A percentile compares a stretch with the other conserved stretches of the same genome.
These are phyloP conservation scores for Harmothoe impar DNA, from an alignment of 2,888 invertebrate species.

Conservation along the genomic window DNA sequence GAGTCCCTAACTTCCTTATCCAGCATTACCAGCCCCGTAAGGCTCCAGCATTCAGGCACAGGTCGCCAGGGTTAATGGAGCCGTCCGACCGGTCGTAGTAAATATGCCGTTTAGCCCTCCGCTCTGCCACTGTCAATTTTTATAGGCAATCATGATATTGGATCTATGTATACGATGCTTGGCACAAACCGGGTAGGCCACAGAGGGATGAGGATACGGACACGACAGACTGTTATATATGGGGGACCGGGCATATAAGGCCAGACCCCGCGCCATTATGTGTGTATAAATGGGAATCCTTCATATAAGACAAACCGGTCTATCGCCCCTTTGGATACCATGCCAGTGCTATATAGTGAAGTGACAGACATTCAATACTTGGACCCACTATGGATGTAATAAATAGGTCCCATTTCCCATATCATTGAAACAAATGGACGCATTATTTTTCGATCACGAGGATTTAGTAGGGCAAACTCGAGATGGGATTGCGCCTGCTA, in stretches of 20 bases:
- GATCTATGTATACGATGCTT: not conserved
- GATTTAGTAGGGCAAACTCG: not conserved
- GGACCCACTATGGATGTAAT: no score
- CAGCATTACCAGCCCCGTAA: not conserved
- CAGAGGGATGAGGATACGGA: not conserved
- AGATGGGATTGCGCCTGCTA: not conserved
- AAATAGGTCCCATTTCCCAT: slow-evolving; percentile 1
- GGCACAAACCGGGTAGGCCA: not conserved
- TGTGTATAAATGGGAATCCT: not conserved
- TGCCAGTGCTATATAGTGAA: not conserved
- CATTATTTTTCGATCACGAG: not conserved
- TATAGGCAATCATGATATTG: slow-evolving; percentile 35
- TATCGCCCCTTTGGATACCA: not conserved
- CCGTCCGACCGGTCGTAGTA: not conserved
- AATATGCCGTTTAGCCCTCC: not conserved
- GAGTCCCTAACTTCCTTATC: not conserved
- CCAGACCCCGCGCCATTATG: not conserved
- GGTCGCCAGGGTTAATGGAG: not conserved
- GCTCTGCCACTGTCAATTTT: slow-evolving; percentile 8
- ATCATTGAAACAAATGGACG: not conserved
- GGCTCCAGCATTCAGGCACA: not conserved
- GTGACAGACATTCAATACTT: not conserved
- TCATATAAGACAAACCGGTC: not conserved
- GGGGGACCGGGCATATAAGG: not conserved
- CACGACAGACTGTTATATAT: not conserved